Conservation (phyloP, 2,113 vertebrate species). For the Larimichthys polyactis region DNA sequence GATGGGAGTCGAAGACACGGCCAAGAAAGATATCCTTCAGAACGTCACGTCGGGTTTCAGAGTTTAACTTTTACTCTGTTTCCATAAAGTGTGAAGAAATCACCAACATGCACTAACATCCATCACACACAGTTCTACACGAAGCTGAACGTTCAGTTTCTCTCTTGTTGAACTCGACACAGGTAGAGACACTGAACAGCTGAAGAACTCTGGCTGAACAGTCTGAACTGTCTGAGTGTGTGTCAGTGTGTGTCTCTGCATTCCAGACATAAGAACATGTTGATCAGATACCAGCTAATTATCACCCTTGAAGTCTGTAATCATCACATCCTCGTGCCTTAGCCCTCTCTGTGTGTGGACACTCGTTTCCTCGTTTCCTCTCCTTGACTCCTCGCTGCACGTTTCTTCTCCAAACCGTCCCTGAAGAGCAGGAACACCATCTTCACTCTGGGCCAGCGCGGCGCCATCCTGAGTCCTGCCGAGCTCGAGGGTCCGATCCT, state of each 20-base stretch:
- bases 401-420: conserved; percentile 94
- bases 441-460: conserved; percentile 93
- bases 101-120: too few species aligned
- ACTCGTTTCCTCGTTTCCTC: background rate
- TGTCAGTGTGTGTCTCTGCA: background rate
- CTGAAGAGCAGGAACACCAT: conserved; percentile 94
- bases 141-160: too few species aligned
- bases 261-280: background rate
- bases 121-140: too few species aligned
- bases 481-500: conserved; percentile 94
- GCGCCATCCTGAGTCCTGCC: conserved; percentile 86
- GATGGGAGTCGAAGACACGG: conserved; percentile 95
- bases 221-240: background rate
- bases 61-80: background rate
- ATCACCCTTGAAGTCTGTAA: background rate
- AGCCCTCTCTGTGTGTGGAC: too few species aligned
- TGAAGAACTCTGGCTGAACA: too few species aligned
- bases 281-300: background rate
- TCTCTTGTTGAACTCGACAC: too few species aligned
- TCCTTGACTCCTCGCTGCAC: conserved; percentile 80
- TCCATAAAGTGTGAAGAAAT: too few species aligned
- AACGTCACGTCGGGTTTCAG: too few species aligned
- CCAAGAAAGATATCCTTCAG: conserved; percentile 93
- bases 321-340: too few species aligned
- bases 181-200: too few species aligned